Evolutionary conservation across 2,797 vertebrate species (phyloP).

Genomic region (Enteromius fasciolatus): DNA sequence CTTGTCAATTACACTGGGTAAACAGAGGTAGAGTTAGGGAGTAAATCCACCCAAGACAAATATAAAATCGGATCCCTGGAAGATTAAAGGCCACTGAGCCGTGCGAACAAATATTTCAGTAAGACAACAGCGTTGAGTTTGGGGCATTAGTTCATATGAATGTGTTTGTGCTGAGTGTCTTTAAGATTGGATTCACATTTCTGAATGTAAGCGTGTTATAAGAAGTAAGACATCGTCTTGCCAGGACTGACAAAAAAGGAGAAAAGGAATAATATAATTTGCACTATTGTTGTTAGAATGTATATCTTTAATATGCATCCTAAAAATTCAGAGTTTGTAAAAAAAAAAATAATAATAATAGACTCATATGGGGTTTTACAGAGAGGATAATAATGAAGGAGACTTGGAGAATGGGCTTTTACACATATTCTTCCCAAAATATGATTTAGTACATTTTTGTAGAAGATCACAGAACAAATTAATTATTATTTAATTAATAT

Average conservation of each 20-base stretch:
- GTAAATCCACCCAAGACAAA: slow-evolving; percentile 65
- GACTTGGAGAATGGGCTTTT: slow-evolving; percentile 30
- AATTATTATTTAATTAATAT: background rate
- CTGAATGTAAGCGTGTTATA: slow-evolving; percentile 19
- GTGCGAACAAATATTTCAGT: slow-evolving; percentile 63
- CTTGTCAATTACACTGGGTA: slow-evolving; percentile 67
- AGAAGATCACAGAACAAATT: background rate
- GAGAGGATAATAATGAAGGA: slow-evolving; percentile 50
- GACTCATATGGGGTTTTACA: slow-evolving; percentile 46
- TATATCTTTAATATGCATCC: slow-evolving; percentile 42
- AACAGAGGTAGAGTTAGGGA: slow-evolving; percentile 60
- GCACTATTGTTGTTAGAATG: slow-evolving; percentile 46
- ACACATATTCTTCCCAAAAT: background rate
- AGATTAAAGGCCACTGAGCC: slow-evolving; percentile 65
- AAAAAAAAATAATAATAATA: slow-evolving; percentile 39
- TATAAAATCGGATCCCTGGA: slow-evolving; percentile 62
- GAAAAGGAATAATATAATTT: slow-evolving; percentile 54
- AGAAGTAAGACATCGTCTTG: slow-evolving; percentile 46
- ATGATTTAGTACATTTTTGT: background rate
- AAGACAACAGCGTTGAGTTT: slow-evolving; percentile 51
- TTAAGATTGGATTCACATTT: slow-evolving; percentile 23
- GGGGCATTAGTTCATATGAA: slow-evolving; percentile 53
- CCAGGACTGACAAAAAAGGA: slow-evolving; percentile 48
- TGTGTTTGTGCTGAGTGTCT: slow-evolving; percentile 48
- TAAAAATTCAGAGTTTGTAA: slow-evolving; percentile 42